Evolutionary conservation across 2,888 invertebrate genomes (phyloP).

Genomic region (Sturmia bella): DNA sequence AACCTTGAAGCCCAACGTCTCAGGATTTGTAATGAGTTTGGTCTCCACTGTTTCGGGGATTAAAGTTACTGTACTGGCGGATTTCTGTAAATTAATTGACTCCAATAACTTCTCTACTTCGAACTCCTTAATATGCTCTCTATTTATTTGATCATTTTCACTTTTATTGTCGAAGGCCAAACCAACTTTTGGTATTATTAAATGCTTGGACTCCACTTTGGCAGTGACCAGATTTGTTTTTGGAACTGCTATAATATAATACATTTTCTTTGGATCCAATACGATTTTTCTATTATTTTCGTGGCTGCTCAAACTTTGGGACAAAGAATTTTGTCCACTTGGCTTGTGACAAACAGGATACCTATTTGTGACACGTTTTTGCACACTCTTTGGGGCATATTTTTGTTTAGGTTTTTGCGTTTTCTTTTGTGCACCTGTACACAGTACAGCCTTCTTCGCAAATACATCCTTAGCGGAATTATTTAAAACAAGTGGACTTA

Average conservation of each 20-base stretch:
- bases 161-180: background rate
- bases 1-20: slow-evolving; percentile 3
- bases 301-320: no score
- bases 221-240: background rate
- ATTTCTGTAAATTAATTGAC: background rate
- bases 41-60: background rate
- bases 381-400: no score
- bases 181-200: background rate
- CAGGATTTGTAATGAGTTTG: background rate
- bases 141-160: background rate
- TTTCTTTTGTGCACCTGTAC: no score
- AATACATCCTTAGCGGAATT: background rate
- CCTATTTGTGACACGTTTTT: no score
- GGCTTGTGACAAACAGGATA: no score
- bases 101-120: background rate
- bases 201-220: background rate
- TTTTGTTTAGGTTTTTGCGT: no score
- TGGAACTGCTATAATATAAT: slow-evolving; percentile 18
- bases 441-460: background rate
- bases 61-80: slow-evolving; percentile 5
- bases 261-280: slow-evolving; percentile 34
- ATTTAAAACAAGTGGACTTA: background rate
- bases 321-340: no score
- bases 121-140: background rate
- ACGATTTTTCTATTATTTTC: no score